phyloP scores from a whole-genome alignment of 2,113 vertebrate genomes.

The Hemiscyllium ocellatum region DNA sequence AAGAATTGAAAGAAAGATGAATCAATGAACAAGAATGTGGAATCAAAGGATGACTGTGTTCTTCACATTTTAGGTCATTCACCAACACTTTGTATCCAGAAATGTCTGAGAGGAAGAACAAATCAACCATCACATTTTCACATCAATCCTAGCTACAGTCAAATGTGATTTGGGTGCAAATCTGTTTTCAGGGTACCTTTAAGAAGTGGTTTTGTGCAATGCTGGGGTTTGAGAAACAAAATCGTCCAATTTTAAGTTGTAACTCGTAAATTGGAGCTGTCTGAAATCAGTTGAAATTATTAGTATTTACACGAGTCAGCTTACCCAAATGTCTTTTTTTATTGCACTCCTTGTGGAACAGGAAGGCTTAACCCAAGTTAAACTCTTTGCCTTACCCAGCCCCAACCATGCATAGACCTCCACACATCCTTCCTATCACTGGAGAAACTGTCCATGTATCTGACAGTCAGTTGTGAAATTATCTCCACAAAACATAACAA shows the following conservation, averaged over 20 bases:
- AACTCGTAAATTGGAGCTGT: background rate
- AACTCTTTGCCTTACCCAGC: background rate
- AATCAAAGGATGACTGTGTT: background rate
- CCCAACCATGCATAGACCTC: too few relatives aligned
- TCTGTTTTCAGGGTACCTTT: background rate
- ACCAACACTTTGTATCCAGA: background rate
- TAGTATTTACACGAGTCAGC: background rate
- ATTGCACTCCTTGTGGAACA: background rate
- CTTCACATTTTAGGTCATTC: background rate
- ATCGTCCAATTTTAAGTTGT: background rate
- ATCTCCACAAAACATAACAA: background rate
- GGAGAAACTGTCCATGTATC: background rate
- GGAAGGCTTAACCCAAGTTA: background rate
- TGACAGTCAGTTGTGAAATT: too few relatives aligned
- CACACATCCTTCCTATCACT: too few relatives aligned
- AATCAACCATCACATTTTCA: background rate
- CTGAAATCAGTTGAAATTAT: background rate
- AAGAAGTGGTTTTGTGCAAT: background rate
- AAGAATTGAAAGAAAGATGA: background rate
- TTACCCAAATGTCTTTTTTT: background rate
- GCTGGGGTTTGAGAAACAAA: background rate
- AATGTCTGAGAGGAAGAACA: background rate
- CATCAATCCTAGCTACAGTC: too few relatives aligned
- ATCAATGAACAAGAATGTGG: background rate
- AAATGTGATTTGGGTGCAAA: background rate